These are phyloP conservation scores for Terrapene triunguis DNA, from an alignment of 2,113 vertebrate genomes.

Conservation along the genomic window DNA sequence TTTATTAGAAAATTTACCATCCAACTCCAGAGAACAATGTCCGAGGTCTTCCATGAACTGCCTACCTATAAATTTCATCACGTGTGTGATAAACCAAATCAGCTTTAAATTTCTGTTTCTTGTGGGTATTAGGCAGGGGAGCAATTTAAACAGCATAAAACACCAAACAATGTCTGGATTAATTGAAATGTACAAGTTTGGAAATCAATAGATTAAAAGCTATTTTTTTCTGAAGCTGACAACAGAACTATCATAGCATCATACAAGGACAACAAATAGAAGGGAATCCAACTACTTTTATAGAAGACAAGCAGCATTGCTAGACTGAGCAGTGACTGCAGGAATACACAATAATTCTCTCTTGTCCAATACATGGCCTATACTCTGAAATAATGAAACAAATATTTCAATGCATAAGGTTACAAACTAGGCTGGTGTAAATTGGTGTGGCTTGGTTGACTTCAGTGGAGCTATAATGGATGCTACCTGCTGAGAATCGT, in stretches of 20 bases:
- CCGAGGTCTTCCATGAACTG: conserved; percentile 65
- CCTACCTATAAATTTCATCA: conserved; percentile 57
- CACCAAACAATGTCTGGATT: conserved; percentile 48
- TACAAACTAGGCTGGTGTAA: not conserved
- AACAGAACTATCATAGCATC: not conserved
- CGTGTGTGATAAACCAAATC: conserved; percentile 55
- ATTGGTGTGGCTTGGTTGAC: not conserved
- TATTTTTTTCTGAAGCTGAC: not conserved
- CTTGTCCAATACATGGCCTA: not conserved
- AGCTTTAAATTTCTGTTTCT: conserved; percentile 55
- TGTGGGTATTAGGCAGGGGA: conserved; percentile 52
- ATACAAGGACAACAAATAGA: not conserved
- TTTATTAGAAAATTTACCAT: conserved; percentile 62
- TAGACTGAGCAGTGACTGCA: not conserved
- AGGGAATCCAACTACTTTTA: not conserved
- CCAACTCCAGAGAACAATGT: conserved; percentile 64
- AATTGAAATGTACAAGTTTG: conserved; percentile 64
- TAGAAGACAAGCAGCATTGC: not conserved
- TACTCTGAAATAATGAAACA: not conserved
- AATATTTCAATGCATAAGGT: not conserved
- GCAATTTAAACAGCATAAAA: conserved; percentile 65
- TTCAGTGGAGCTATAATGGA: not conserved
- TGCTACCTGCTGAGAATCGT: too few relatives aligned
- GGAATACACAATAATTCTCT: not conserved
- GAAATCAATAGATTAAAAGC: not conserved